phyloP scores from a whole-genome alignment of 2,888 invertebrate species.

The Blastobasis lacticolella region DNA sequence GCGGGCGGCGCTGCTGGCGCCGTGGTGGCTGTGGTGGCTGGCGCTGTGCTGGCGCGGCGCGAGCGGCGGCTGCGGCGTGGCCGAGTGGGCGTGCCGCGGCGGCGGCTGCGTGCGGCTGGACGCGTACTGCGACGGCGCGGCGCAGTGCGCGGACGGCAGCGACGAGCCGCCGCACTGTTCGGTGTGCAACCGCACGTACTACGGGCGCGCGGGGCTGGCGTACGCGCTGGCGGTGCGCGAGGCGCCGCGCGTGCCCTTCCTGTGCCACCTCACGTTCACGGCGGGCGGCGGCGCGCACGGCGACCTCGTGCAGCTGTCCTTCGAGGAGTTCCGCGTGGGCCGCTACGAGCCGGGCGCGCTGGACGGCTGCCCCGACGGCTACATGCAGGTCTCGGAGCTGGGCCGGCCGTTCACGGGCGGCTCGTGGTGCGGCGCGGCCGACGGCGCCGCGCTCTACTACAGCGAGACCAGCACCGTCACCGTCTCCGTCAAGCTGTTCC shows the following conservation, averaged over 20 bases:
- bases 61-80: slow-evolving; percentile 53
- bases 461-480: slow-evolving; percentile 93
- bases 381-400: slow-evolving; percentile 89
- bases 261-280: slow-evolving; percentile 93
- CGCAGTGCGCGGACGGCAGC: slow-evolving; percentile 89
- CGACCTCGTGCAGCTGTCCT: slow-evolving; percentile 89
- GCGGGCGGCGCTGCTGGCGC: slow-evolving; percentile 20
- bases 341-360: slow-evolving; percentile 82
- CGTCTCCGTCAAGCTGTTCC: slow-evolving; percentile 86
- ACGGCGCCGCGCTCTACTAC: slow-evolving; percentile 88
- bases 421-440: slow-evolving; percentile 90
- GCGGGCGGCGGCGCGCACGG: slow-evolving; percentile 92
- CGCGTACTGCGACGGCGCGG: slow-evolving; percentile 88
- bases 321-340: slow-evolving; percentile 92
- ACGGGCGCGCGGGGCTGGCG: slow-evolving; percentile 88
- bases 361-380: slow-evolving; percentile 90
- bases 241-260: slow-evolving; percentile 86
- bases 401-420: slow-evolving; percentile 91
- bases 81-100: slow-evolving; percentile 47
- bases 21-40: slow-evolving; percentile 74
- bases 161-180: slow-evolving; percentile 88
- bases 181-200: slow-evolving; percentile 93
- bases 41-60: slow-evolving; percentile 22
- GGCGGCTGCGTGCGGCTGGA: slow-evolving; percentile 90
- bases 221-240: slow-evolving; percentile 85